Evolutionary conservation across 2,797 vertebrate species (phyloP).

Genomic region (Rhabdophis nuchalis): DNA sequence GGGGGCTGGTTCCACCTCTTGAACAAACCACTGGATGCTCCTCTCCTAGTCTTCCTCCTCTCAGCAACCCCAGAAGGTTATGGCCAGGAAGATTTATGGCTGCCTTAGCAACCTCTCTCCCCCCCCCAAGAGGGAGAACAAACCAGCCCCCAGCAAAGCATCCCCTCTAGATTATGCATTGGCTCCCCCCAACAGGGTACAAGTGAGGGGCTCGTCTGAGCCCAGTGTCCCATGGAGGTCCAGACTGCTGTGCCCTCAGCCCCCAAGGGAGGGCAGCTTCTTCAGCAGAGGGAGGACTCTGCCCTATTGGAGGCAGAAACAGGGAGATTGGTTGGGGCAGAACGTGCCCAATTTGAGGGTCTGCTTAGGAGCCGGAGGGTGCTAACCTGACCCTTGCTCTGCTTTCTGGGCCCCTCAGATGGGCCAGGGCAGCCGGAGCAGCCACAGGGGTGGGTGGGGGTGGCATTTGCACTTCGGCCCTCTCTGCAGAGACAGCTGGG

Average conservation of each 20-base stretch:
- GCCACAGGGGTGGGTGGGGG: no score
- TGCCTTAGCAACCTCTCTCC: neutral
- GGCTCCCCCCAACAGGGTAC: neutral
- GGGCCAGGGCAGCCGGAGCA: neutral
- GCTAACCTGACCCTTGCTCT: neutral
- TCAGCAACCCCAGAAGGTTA: neutral
- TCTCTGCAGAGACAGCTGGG: neutral
- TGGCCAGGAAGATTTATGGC: neutral
- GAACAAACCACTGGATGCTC: neutral
- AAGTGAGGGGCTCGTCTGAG: neutral
- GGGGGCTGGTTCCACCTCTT: neutral
- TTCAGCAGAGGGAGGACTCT: neutral
- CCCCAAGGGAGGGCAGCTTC: neutral
- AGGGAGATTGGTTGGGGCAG: no score
- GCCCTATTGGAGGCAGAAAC: neutral
- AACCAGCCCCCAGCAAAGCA: constrained; percentile 45
- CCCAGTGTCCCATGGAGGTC: neutral
- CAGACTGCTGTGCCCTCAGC: neutral
- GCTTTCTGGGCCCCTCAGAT: neutral
- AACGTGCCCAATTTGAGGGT: neutral
- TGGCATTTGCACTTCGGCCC: neutral
- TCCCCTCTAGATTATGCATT: constrained; percentile 21
- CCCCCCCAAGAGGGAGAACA: no score
- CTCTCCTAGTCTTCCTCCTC: neutral
- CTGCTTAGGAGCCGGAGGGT: neutral